Base-by-base conservation (phyloP, 2,797 vertebrate genomes). In the Micrastur ruficollis region DNA sequence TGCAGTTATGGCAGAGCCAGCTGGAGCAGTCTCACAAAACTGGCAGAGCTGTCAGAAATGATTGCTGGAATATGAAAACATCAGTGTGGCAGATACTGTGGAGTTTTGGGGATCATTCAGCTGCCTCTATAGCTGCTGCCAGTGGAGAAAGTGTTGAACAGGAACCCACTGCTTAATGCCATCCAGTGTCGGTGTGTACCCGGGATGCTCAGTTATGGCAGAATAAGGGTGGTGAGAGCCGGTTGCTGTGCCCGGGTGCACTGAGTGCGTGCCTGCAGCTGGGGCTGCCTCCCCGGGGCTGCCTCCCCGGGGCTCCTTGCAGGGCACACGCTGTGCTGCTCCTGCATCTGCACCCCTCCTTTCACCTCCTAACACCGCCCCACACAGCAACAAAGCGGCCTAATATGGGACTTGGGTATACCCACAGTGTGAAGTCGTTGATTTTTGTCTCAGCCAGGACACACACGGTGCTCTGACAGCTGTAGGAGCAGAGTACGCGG, bases 401-500 rank as follows among this genome's bases (percentile, higher is more conserved):
- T 32, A 74, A 53, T 14, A 21, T 5, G 32, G 27, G 29, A 12
- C 40, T 75, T 29, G 9, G 58, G 34, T 23, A 34, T 21, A 62
- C 36, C 27, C 18, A 5, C 9, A 29, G 20, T 1, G 18, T 23
- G 23, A 82, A 67, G 21, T 8, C 0, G 1, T 11, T 21, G 6
- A 17, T 34, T 80, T 80, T 79, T 72, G 5, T 40, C 67, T 74
- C 1, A 0, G 9, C 16, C 1, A 2, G 52, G 70, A 52, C 9
- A 9, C 0, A 0, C 6, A 2, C 0, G 0, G 20, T 78, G 62
- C 31, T 52, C 38, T 38, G 56, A 11, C 0, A 1, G 20, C 8
- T 8, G 38, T 22, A 56, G 44, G 66, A 78, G 11, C 15, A 16
- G 49, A 63, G 23, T 1, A 0, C 19, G 26, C 1, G 2, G 67